A percentile compares a stretch with the other conserved stretches of the same genome.
These are phyloP conservation scores for Squalus acanthias DNA, from an alignment of 2,797 vertebrate genomes.

Conservation along the genomic window DNA sequence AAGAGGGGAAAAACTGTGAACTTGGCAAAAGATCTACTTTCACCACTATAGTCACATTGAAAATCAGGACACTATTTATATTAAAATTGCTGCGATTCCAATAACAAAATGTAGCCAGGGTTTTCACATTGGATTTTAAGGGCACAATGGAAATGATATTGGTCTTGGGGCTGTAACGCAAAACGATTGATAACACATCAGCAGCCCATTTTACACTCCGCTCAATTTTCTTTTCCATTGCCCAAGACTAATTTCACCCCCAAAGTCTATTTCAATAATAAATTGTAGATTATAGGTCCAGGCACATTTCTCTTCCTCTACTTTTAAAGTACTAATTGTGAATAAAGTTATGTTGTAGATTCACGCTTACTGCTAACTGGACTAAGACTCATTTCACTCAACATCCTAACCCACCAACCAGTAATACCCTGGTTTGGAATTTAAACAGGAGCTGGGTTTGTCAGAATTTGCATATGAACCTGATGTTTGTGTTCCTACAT, in stretches of 20 bases:
- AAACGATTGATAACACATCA: neutral
- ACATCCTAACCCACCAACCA: too few species aligned
- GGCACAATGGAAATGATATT: neutral
- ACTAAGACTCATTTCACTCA: too few species aligned
- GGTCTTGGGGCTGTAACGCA: neutral
- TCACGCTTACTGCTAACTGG: neutral
- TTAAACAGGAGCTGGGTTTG: neutral
- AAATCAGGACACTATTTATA: neutral
- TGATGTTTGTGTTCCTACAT: neutral
- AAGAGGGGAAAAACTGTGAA: neutral
- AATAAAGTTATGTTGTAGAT: neutral
- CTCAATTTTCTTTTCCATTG: neutral
- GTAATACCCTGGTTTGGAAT: neutral
- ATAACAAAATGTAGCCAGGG: neutral
- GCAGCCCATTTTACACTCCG: neutral
- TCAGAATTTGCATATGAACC: neutral
- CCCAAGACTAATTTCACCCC: neutral
- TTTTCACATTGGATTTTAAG: neutral
- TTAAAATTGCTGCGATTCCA: neutral
- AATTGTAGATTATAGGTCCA: neutral
- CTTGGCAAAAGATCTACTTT: neutral
- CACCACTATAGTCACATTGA: neutral
- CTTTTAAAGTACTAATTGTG: neutral
- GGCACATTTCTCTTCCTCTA: neutral
- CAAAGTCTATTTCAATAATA: neutral